Evolutionary conservation across 2,888 invertebrate genomes (phyloP), one percentile per base, ranked within the genome.

Genomic region (Platycnemis pennipes): DNA sequence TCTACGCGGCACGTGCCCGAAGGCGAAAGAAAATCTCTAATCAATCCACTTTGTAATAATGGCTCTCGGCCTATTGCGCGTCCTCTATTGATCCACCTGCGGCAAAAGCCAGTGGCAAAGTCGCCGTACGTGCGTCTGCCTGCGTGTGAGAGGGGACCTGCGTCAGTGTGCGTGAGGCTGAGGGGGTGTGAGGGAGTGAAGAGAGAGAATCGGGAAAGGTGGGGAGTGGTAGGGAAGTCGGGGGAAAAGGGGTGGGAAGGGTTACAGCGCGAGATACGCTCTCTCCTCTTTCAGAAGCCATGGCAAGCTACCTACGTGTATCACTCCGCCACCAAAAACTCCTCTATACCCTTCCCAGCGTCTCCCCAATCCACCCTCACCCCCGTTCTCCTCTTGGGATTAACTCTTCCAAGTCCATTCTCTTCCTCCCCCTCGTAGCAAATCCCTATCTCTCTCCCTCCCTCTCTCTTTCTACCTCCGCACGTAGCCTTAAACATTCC

Each of bases 1-100:
- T 77, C 37, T 37, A n/a, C 63, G 31, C 37, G 26, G 63, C 31
- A 0, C 31, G 77, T 77, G 77, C 77, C n/a, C 77, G 63, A 91
- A 91, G 53, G 56, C 4, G 42, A 44, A 44, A 91, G 26, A 91
- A 37, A 19, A 26, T 56, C 56, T n/a, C 44, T 63, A 63, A 91
- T 91, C 91, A 91, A 91, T 91, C 91, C 69, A 91, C 69, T 91
- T 91, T 91, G 45, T 44, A 91, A 63, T 91, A 91, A 91, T 91
- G 91, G 91, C 31, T 91, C 31, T 91, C n/a, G 63, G 16, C 91
- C 45, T 63, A 91, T 63, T 44, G 45, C 56, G 89, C 8, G 22
- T 44, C 63, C 56, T n/a, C 63, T 91, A 91, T 91, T 45, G 91
- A 91, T 91, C 91, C 53, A 37, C 53, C 89, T 53, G 89, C 89